Base-by-base conservation (phyloP, 2,888 invertebrate species). In the Eristalinus sepulchralis region DNA sequence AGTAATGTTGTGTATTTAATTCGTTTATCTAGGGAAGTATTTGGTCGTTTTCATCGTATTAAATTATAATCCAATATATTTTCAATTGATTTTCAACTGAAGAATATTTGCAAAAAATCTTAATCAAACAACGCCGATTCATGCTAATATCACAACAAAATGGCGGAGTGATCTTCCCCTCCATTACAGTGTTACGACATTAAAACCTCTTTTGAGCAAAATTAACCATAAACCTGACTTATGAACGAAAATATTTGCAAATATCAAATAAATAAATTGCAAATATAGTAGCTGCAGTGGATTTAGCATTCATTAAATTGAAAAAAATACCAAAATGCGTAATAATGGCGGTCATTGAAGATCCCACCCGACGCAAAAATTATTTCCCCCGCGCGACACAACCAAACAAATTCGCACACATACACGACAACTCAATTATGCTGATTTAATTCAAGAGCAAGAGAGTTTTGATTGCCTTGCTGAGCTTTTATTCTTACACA, bases 261-360 rank as follows among this genome's bases (percentile, higher is more conserved):
- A 60, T 17, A 22, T 24, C 36, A 67, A 62, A 36, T 55, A 53
- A 67, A 55, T 55, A 36, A 9, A 31, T 31, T 11, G 9, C 34
- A 66, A 80, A 55, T 59, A 71, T 22, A 66, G 0, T 64, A 57
- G n/a, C 33, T 72, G 13, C 47, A 53, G 31, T 31, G 20, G 24
- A 24, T 57, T 20, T 10, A 11, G 0, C 11, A 9, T 3, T 33
- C 20, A 20, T 59, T 71, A 66, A 71, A 27, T 34, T 68, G 36
- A 71, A 71, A 71, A 36, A 66, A 76, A 33, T 77, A 75, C 17
- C 64, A 34, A 82, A 82, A 70, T 82, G 82, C 82, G 82, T 83
- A 77, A 60, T 82, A 85, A 85, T 85, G 85, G 85, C 82, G 85
- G 39, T 76, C 77, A 68, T 55, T 72, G 60, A 68, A 85, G 85